A percentile compares a stretch with the other conserved stretches of the same genome.
These are phyloP conservation scores for Cenopis cana DNA, from an alignment of 2,888 invertebrate genomes.

Conservation along the genomic window DNA sequence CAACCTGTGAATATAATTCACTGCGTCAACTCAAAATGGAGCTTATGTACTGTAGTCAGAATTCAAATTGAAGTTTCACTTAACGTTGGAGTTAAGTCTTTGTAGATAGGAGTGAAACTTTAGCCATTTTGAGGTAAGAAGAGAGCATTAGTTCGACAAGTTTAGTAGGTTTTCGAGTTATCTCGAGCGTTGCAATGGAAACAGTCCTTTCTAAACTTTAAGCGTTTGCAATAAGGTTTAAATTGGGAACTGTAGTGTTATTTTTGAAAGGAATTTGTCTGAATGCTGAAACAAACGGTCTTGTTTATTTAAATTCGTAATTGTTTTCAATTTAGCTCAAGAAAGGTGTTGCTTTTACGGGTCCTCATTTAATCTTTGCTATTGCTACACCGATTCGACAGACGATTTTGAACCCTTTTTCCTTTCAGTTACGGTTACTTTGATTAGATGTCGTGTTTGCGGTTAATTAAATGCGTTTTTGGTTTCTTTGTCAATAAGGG, in stretches of 20 bases:
- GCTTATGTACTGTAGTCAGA: slow-evolving; percentile 52
- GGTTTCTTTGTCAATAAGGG: slow-evolving; percentile 13
- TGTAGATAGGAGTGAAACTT: slow-evolving; percentile 62
- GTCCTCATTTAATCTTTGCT: slow-evolving; percentile 29
- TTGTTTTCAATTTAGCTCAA: slow-evolving; percentile 38
- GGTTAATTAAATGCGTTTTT: slow-evolving; percentile 20
- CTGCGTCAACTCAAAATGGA: slow-evolving; percentile 47
- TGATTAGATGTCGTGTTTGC: slow-evolving; percentile 4
- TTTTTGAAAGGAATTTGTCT: slow-evolving; percentile 58
- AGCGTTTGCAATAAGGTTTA: slow-evolving; percentile 46
- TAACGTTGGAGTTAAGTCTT: slow-evolving; percentile 55
- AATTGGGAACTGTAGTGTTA: slow-evolving; percentile 46
- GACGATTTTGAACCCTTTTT: background rate
- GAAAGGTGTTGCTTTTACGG: slow-evolving; percentile 28
- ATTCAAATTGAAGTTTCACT: slow-evolving; percentile 55
- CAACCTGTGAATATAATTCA: slow-evolving; percentile 55
- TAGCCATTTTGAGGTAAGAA: slow-evolving; percentile 77
- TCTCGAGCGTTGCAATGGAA: slow-evolving; percentile 58
- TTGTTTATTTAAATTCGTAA: slow-evolving; percentile 39
- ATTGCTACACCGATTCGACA: background rate
- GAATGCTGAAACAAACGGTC: slow-evolving; percentile 57
- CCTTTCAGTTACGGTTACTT: background rate
- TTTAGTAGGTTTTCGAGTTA: slow-evolving; percentile 74
- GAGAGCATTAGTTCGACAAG: slow-evolving; percentile 81
- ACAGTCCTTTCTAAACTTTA: slow-evolving; percentile 51